Conservation (phyloP, 2,888 invertebrate species). For the Eudemis profundana region DNA sequence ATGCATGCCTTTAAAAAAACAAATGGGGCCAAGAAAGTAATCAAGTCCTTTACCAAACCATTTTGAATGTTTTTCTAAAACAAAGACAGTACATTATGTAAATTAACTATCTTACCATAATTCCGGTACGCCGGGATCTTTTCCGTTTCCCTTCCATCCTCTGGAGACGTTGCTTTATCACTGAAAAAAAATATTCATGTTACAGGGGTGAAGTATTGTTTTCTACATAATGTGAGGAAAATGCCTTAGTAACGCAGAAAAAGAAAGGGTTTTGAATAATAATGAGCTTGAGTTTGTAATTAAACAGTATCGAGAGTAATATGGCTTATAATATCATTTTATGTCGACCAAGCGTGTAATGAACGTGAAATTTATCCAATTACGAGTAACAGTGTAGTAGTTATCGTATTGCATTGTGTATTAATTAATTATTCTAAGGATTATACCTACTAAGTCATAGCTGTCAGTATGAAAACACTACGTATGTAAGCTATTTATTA, state of each 20-base stretch:
- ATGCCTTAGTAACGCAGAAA: neutral
- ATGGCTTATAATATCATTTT: no score
- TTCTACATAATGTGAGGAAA: conserved; percentile 5
- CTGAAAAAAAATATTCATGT: conserved; percentile 37
- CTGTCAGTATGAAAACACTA: no score
- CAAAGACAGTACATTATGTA: conserved; percentile 18
- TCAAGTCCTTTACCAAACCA: neutral
- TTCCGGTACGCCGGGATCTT: conserved; percentile 29
- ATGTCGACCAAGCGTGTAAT: no score
- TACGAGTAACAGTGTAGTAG: no score
- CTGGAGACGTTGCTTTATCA: conserved; percentile 25
- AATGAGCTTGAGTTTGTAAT: conserved; percentile 12
- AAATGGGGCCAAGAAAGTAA: neutral
- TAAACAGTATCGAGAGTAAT: neutral
- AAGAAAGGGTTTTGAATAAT: neutral
- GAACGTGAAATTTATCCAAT: no score
- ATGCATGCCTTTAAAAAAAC: no score
- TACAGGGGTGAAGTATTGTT: conserved; percentile 14
- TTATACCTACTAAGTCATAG: no score
- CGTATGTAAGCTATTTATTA: no score
- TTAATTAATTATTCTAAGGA: no score
- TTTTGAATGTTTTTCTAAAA: conserved; percentile 11
- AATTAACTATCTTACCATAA: conserved; percentile 40
- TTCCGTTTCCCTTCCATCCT: conserved; percentile 11
- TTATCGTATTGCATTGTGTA: no score